Evolutionary conservation across 1,140 invertebrate genomes (phyloP), one percentile per base, ranked within the genome.

Genomic region (Coelopa frigida): DNA sequence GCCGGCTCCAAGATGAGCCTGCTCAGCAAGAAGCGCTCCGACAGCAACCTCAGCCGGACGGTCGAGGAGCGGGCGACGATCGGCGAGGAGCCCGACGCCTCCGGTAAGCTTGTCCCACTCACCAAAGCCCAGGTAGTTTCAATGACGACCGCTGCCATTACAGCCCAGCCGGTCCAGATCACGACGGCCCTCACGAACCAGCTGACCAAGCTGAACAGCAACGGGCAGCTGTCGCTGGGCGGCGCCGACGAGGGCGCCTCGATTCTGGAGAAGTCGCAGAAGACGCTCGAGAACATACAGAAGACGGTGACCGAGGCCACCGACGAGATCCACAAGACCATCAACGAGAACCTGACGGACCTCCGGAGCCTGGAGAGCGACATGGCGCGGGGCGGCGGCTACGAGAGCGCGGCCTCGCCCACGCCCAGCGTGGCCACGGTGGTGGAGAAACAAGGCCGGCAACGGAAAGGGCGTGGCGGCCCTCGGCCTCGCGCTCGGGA

Each of bases 71-170:
- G n/a, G n/a, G n/a, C n/a, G n/a, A n/a, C n/a, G n/a, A n/a, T n/a
- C n/a, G n/a, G n/a, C n/a, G n/a, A n/a, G n/a, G n/a, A n/a, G n/a
- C 11, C 14, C 36, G 31, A 39, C 6, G 2, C 7, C n/a, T n/a
- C 29, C 36, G 39, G 12, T 24, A 40, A 48, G 26, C 27, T 48
- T 20, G 21, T 48, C 14, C 40, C 40, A 14, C 17, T 36, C 17
- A 49, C 47, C 14, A 49, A 49, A 27, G 4, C 40, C 14, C 43
- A 49, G 52, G 55, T 74, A 29, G 63, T 75, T 23, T 75, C 73
- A 17, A 75, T 75, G 73, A 74, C 73, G 5, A 74, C 73, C 6
- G 73, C 73, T 5, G 73, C 73, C 22, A 75, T 75, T 23, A 73
- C 74, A 26, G 68, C 73, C 8, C 72, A 74, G 35, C 74, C 72